A percentile compares a stretch with the other conserved stretches of the same genome.
Evolutionary conservation across 2,888 invertebrate species (phyloP).

Genomic region (Cerastis rubricosa): DNA sequence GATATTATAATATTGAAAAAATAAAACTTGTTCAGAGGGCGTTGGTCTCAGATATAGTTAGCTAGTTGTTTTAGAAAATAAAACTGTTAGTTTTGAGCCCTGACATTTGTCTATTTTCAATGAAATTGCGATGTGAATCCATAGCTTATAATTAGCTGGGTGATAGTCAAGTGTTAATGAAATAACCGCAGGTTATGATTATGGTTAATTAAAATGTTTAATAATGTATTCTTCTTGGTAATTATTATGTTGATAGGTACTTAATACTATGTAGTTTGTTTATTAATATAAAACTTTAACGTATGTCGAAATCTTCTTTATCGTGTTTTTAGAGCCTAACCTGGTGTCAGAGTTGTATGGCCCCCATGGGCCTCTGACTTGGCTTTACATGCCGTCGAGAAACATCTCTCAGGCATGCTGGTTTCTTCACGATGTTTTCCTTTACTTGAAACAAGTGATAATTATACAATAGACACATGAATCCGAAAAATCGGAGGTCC

Average conservation of each 20-base stretch:
- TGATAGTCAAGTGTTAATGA: neutral
- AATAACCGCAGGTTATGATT: neutral
- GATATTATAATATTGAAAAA: neutral
- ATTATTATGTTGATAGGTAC: neutral
- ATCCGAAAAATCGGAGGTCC: too few species aligned
- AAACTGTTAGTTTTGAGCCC: neutral
- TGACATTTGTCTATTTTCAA: neutral
- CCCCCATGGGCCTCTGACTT: too few species aligned
- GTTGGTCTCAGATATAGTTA: neutral
- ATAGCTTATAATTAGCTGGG: neutral
- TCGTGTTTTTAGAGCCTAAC: too few species aligned
- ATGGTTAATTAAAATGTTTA: neutral
- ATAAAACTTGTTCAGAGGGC: neutral
- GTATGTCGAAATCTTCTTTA: neutral
- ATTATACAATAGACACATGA: too few species aligned
- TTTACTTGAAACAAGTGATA: too few species aligned
- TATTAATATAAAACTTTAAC: neutral
- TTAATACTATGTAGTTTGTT: neutral
- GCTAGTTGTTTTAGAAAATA: neutral
- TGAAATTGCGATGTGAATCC: neutral
- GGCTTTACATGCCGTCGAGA: too few species aligned
- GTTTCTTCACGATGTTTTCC: too few species aligned
- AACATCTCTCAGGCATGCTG: too few species aligned
- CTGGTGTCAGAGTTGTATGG: too few species aligned
- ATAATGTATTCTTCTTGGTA: neutral